Evolutionary conservation across 2,797 vertebrate genomes (phyloP).

Genomic region (Champsocephalus esox): DNA sequence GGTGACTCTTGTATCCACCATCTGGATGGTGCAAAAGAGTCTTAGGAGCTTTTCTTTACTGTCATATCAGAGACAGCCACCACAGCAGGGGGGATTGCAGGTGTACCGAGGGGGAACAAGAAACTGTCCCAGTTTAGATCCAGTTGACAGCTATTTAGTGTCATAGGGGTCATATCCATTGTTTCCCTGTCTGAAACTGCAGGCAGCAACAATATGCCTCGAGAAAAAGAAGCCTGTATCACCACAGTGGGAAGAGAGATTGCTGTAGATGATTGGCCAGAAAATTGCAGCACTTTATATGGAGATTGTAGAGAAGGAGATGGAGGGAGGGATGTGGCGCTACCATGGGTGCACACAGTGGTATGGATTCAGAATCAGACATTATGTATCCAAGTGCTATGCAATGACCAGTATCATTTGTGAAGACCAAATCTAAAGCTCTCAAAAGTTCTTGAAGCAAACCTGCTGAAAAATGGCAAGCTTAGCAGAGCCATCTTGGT

Average conservation of each 20-base stretch:
- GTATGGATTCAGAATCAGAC: conserved; percentile 24
- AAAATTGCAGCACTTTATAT: conserved; percentile 66
- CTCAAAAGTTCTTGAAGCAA: background rate
- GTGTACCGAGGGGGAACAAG: conserved; percentile 66
- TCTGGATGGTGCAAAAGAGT: conserved; percentile 74
- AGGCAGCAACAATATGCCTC: conserved; percentile 47
- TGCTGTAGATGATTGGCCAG: conserved; percentile 44
- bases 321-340: conserved; percentile 29
- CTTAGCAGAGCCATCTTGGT: background rate
- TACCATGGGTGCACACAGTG: conserved; percentile 15
- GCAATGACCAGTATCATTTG: conserved; percentile 17
- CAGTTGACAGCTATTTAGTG: conserved; percentile 78
- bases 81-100: conserved; percentile 67
- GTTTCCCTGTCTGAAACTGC: conserved; percentile 58
- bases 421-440: conserved; percentile 5
- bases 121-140: conserved; percentile 77
- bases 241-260: conserved; percentile 42
- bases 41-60: conserved; percentile 63
- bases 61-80: conserved; percentile 70
- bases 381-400: conserved; percentile 16
- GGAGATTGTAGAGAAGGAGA: conserved; percentile 58
- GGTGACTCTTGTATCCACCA: conserved; percentile 71
- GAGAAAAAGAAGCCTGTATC: conserved; percentile 37
- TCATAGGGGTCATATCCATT: conserved; percentile 67
- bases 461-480: background rate